Evolutionary conservation across 1,140 invertebrate genomes (phyloP).

Genomic region (Panagrolaimus sp.): DNA sequence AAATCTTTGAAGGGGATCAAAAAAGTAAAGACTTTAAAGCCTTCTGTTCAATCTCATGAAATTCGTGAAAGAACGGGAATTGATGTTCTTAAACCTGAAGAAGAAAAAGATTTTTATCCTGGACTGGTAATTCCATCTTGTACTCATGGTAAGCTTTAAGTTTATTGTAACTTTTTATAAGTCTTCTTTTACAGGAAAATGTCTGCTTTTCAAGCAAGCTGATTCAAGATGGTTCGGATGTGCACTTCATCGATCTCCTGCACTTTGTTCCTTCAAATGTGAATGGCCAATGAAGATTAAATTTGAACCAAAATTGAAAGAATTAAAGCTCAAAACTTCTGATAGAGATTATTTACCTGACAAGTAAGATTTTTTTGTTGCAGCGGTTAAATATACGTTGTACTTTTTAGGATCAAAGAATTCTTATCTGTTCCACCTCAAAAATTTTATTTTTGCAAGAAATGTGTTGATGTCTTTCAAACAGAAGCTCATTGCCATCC

Average conservation of each 20-base stretch:
- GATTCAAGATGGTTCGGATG: not conserved
- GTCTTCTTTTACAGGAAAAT: not conserved
- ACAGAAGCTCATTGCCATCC: not conserved
- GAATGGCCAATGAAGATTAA: not conserved
- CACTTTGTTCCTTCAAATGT: not conserved
- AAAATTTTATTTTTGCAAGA: not conserved
- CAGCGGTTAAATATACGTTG: not conserved
- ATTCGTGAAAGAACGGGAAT: not conserved
- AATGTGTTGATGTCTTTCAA: conserved; percentile 6
- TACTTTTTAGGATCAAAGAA: not conserved
- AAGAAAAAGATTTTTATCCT: not conserved
- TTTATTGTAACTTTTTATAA: not conserved
- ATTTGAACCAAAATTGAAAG: not conserved
- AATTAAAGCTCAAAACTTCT: not conserved
- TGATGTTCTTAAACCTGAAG: not conserved
- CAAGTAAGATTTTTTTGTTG: not conserved
- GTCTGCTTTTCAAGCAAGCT: not conserved
- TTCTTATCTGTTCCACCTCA: not conserved
- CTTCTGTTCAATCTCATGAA: too few relatives aligned
- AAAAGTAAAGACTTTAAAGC: too few relatives aligned
- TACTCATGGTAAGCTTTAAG: not conserved
- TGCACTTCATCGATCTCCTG: not conserved
- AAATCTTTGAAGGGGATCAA: too few relatives aligned
- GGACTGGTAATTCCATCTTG: not conserved
- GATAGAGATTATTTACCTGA: not conserved